Percentiles rank a stretch among this genome's conserved stretches.
These are phyloP conservation scores for Paramacrobiotus metropolitanus DNA, from an alignment of 1,140 invertebrate species.

Conservation along the genomic window DNA sequence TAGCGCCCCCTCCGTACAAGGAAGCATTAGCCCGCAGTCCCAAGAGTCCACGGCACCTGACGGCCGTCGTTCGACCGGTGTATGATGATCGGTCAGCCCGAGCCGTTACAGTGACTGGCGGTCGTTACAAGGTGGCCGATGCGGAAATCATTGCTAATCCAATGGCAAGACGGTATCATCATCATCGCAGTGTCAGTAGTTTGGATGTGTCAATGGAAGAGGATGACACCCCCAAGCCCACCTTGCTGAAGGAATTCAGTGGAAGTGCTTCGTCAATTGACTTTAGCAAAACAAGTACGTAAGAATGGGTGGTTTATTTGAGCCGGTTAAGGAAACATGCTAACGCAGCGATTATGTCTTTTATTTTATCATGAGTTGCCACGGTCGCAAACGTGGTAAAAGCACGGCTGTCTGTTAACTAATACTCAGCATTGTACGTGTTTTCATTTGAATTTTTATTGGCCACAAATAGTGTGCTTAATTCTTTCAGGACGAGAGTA, in stretches of 20 bases:
- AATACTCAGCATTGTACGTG: too few relatives aligned
- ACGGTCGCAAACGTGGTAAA: too few relatives aligned
- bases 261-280: not conserved
- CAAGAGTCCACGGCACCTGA: not conserved
- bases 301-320: too few relatives aligned
- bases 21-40: not conserved
- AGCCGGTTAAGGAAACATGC: too few relatives aligned
- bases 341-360: too few relatives aligned
- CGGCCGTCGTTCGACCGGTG: not conserved
- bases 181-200: not conserved
- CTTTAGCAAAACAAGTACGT: not conserved
- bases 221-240: not conserved
- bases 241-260: not conserved
- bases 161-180: not conserved
- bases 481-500: too few relatives aligned
- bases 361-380: too few relatives aligned
- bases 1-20: not conserved
- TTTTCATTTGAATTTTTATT: too few relatives aligned
- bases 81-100: not conserved
- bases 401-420: too few relatives aligned
- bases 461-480: too few relatives aligned
- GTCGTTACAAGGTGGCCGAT: not conserved
- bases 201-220: not conserved
- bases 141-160: conserved; percentile 4
- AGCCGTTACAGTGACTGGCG: not conserved